Percentiles rank a stretch among this genome's conserved stretches.
Evolutionary conservation across 1,140 invertebrate genomes (phyloP).

Genomic region (Micrasema longulum): DNA sequence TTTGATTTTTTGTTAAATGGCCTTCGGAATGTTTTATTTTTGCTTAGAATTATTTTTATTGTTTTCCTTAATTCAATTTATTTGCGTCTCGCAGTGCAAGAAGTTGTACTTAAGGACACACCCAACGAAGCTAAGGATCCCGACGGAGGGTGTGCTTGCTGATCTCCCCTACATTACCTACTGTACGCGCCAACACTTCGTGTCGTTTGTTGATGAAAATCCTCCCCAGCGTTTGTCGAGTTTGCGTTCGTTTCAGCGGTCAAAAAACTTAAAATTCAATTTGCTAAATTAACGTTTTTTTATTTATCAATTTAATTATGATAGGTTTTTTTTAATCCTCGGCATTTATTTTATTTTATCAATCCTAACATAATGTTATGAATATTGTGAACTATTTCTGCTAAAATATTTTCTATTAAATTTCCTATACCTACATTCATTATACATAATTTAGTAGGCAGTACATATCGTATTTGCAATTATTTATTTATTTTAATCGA

Average conservation of each 20-base stretch:
- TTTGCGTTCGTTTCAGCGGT: constrained; percentile 13
- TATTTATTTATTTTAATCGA: no score
- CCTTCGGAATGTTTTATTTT: constrained; percentile 29
- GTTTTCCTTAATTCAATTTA: constrained; percentile 67
- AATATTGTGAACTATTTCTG: no score
- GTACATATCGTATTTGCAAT: no score
- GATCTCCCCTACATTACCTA: constrained; percentile 57
- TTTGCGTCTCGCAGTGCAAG: constrained; percentile 83
- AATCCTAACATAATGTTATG: no score
- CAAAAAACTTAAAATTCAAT: background rate
- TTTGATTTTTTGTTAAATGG: constrained; percentile 22
- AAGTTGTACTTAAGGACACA: constrained; percentile 96
- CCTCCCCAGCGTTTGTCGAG: constrained; percentile 1
- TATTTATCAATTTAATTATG: no score
- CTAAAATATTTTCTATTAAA: no score
- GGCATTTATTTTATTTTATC: background rate
- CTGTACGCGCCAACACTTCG: no score
- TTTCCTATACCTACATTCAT: no score
- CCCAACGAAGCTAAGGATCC: constrained; percentile 91
- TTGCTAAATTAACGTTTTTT: no score
- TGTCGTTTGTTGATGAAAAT: no score
- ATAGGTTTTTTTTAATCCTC: background rate
- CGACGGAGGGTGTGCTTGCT: constrained; percentile 93
- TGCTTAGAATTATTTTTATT: constrained; percentile 57
- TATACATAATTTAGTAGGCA: no score